A percentile compares a stretch with the other conserved stretches of the same genome.
Evolutionary conservation across 2,797 vertebrate genomes (phyloP).

Genomic region (Anabas testudineus): DNA sequence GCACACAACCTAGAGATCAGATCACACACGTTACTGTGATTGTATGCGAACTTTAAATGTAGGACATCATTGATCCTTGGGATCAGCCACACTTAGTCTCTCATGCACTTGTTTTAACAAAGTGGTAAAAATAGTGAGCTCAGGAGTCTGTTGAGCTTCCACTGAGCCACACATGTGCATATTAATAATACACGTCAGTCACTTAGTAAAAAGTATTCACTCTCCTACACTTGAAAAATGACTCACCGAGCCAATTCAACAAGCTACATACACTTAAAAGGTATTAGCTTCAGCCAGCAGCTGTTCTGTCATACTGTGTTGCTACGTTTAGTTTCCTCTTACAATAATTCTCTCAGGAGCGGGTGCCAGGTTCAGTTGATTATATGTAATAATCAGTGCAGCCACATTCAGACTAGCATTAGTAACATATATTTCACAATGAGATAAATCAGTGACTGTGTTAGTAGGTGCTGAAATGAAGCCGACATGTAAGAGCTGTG

Average conservation of each 20-base stretch:
- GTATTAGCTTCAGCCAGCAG: not conserved
- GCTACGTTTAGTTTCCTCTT: constrained; percentile 8
- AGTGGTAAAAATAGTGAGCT: not conserved
- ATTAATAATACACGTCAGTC: constrained; percentile 2
- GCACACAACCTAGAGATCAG: too few species aligned
- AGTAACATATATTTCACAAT: not conserved
- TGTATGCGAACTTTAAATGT: too few species aligned
- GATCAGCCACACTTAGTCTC: not conserved
- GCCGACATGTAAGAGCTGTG: not conserved
- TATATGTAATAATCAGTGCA: not conserved
- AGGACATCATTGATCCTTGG: too few species aligned
- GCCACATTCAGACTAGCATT: constrained; percentile 5
- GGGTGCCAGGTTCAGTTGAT: constrained; percentile 12
- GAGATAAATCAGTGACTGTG: constrained; percentile 22
- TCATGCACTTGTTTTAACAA: not conserved
- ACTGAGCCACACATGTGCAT: not conserved
- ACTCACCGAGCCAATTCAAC: not conserved
- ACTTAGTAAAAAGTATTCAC: not conserved
- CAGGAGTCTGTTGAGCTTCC: not conserved
- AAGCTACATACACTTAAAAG: not conserved
- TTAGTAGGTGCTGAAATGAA: constrained; percentile 13
- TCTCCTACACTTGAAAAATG: constrained; percentile 1
- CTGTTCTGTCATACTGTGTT: constrained; percentile 6
- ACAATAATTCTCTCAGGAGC: not conserved
- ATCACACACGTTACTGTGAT: too few species aligned